Conservation (phyloP, 2,888 invertebrate species). For the Entomobrya multifasciata region DNA sequence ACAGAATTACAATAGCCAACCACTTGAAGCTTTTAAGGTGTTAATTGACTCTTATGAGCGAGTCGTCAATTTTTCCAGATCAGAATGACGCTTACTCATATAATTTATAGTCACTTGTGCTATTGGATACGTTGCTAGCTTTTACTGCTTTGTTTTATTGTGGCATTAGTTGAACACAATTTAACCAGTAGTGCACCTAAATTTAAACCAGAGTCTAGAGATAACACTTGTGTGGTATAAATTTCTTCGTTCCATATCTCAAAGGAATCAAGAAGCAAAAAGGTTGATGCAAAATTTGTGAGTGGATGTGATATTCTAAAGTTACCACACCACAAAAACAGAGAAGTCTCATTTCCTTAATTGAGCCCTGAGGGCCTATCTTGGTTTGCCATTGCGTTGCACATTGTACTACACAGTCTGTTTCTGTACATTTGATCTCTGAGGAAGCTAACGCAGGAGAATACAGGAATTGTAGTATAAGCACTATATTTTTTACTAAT, state of each 20-base stretch:
- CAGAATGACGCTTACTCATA: not conserved
- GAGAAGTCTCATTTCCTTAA: constrained; percentile 53
- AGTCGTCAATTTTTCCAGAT: too few relatives aligned
- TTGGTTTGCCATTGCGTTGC: not conserved
- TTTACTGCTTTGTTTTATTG: not conserved
- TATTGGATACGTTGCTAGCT: too few relatives aligned
- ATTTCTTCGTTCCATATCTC: constrained; percentile 7
- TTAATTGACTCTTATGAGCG: too few relatives aligned
- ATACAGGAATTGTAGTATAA: too few relatives aligned
- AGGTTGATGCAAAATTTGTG: not conserved
- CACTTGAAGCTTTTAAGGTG: too few relatives aligned
- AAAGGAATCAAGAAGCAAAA: not conserved
- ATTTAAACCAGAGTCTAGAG: too few relatives aligned
- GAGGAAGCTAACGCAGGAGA: too few relatives aligned
- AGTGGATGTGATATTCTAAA: too few relatives aligned
- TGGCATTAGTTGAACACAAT: not conserved
- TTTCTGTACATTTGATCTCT: not conserved
- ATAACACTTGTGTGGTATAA: too few relatives aligned
- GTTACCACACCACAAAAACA: not conserved
- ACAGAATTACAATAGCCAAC: too few relatives aligned
- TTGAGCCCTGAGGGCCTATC: constrained; percentile 52
- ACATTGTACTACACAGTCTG: not conserved
- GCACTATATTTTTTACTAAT: not conserved
- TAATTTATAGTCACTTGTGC: not conserved
- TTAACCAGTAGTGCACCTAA: not conserved